Evolutionary conservation across 1,140 invertebrate species (phyloP), one percentile per base, ranked within the genome.

Genomic region (Hylaeus volcanicus): DNA sequence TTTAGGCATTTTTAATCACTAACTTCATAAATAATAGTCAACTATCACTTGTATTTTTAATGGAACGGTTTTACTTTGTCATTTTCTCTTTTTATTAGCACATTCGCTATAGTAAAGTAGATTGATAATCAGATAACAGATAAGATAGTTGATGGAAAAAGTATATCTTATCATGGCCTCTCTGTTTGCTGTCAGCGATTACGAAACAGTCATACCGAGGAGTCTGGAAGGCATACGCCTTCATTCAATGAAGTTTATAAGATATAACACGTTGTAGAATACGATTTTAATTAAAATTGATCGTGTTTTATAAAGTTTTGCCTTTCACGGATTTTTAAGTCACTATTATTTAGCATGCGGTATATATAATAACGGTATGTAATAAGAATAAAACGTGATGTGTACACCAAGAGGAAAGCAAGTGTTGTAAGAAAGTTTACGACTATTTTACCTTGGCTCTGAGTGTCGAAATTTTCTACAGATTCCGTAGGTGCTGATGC

Each of bases 371-470:
- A 70, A 51, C 43, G 51, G 66, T 12, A 37, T 26, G 12, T n/a
- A 39, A 14, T 51, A 51, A 1, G 48, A 45, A 14, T 48, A 26
- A 66, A 76, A 26, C 8, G 9, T 48, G 37, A 74, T 12, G 5
- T 43, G 41, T 41, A 4, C 3, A 26, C 26, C 26, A n/a, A 9
- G 4, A 39, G 56, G n/a, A 9, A 4, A 51, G 3, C 3, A 6
- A 37, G 26, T 39, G 12, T 45, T 41, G 43, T 43, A 45, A 43
- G 3, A 53, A 55, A n/a, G 55, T 15, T 26, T n/a, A 11, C 8
- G 14, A 45, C 58, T 77, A 12, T 73, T 39, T 84, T 89, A 93
- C 92, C 91, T 93, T 93, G 92, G 85, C 90, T 93, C 37, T 92
- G 89, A 58, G 89, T 84, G 41, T 93, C 92, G 39, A 88, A 92